Conservation (phyloP, 2,888 invertebrate species). For the Pachydiplax longipennis region DNA sequence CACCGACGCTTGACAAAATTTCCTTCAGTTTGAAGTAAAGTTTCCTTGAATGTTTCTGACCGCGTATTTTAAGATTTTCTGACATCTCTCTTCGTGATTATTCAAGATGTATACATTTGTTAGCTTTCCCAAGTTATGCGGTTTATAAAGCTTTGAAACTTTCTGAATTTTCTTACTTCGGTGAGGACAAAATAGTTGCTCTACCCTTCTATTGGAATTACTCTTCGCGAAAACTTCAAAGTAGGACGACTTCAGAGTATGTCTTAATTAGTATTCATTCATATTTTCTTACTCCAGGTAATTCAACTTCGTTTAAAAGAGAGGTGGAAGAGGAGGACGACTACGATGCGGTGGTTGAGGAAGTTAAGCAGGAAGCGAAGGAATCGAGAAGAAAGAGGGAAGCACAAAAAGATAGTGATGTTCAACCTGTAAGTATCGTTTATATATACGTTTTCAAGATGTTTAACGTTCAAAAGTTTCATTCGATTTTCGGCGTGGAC, state of each 20-base stretch:
- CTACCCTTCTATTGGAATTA: too few species aligned
- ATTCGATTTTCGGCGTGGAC: too few species aligned
- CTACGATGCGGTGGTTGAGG: neutral
- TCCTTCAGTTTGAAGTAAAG: neutral
- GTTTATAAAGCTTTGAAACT: too few species aligned
- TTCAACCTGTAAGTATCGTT: neutral
- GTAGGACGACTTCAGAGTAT: too few species aligned
- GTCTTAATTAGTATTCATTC: too few species aligned
- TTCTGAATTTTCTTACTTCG: too few species aligned
- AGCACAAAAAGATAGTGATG: neutral
- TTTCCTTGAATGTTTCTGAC: neutral
- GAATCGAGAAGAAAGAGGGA: neutral
- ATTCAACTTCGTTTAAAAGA: neutral
- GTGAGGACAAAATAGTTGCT: too few species aligned
- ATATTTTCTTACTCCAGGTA: neutral
- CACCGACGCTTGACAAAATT: neutral
- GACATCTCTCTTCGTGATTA: neutral
- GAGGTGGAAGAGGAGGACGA: neutral
- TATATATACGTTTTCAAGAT: neutral
- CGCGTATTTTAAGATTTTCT: neutral
- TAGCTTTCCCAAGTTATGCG: too few species aligned
- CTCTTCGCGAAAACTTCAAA: too few species aligned
- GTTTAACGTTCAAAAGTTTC: too few species aligned
- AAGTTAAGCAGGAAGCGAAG: neutral
- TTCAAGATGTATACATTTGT: neutral